Base-by-base conservation (phyloP, 2,888 invertebrate species). In the Heliothis peltigera region DNA sequence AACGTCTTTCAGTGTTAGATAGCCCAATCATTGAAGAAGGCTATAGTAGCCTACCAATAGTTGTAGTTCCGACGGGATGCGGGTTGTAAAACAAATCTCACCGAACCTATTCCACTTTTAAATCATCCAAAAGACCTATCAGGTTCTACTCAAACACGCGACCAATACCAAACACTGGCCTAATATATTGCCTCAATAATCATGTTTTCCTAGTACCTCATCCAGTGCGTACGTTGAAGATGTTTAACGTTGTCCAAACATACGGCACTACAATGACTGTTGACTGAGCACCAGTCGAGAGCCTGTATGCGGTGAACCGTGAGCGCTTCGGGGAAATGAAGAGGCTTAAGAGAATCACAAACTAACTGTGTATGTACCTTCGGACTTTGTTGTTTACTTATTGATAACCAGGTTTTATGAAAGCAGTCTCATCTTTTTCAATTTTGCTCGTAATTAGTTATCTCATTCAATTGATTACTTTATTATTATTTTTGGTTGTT, bases 161-260 rank as follows among this genome's bases (percentile, higher is more conserved):
- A 19, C 70, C 62, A 66, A 10, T 10, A 12, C 70, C 62, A 49
- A 42, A 28, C 46, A 28, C 19, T 17, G 19, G 44, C 56, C 55
- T 68, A 75, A 75, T 61, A 61, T 61, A 75, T 61, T 70, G 75
- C 44, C 48, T 70, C 75, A 68, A 75, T 57, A 62, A 63, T 62
- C 25, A 57, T 54, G 54, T 70, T 75, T 60, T 25, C 22, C 61
- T 56, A 70, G 44, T 73, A 44, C 77, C 81, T 61, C 48, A 49
- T 79, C 81, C 47, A 71, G 58, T 79, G 64, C 62, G 55, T 51
- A 62, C 48, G 60, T 47, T 74, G 65, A 76, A 77, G 73, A 81
- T 80, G 80, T 78, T 80, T 73, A 73, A 77, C 79, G 80, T 72
- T 80, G 67, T 52, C 70, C 78, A 86, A 82, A 85, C 76, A 83